phyloP scores from a whole-genome alignment of 1,140 invertebrate genomes.

The Penaeus indicus region DNA sequence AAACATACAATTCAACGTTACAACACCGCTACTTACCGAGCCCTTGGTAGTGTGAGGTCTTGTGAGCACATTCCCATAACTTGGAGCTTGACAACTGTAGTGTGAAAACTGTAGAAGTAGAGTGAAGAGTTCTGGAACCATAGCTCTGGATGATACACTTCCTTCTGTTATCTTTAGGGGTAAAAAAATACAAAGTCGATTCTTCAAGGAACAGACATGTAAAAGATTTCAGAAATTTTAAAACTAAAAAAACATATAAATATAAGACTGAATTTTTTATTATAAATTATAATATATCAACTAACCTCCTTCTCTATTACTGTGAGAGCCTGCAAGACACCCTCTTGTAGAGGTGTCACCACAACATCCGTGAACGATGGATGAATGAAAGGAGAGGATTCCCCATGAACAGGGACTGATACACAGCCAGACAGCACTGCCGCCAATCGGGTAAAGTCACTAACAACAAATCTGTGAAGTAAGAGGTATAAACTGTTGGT shows the following conservation, averaged over 20 bases:
- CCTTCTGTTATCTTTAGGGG: constrained; percentile 59
- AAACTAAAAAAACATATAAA: too few species aligned
- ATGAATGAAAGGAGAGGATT: constrained; percentile 85
- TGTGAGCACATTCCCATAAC: constrained; percentile 62
- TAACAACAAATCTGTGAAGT: constrained; percentile 77
- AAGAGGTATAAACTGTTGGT: constrained; percentile 14
- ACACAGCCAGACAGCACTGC: constrained; percentile 83
- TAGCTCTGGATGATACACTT: constrained; percentile 66
- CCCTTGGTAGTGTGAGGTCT: constrained; percentile 64
- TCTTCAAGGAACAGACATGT: not conserved
- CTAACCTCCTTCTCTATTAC: constrained; percentile 79
- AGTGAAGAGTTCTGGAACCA: constrained; percentile 72
- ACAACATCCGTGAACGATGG: constrained; percentile 81
- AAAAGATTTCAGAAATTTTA: not conserved
- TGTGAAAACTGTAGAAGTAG: constrained; percentile 71
- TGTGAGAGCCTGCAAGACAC: constrained; percentile 84
- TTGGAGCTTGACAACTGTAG: constrained; percentile 70
- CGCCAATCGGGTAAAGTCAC: constrained; percentile 85
- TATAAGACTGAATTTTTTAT: too few species aligned
- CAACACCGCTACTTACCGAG: constrained; percentile 46
- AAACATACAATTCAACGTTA: not conserved
- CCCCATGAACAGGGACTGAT: constrained; percentile 85
- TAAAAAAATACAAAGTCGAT: constrained; percentile 43
- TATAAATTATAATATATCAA: not conserved
- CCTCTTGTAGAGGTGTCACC: constrained; percentile 86